Percentiles rank a stretch among this genome's conserved stretches.
phyloP scores from a whole-genome alignment of 1,140 invertebrate species.

The Rhopalosiphum maidis region DNA sequence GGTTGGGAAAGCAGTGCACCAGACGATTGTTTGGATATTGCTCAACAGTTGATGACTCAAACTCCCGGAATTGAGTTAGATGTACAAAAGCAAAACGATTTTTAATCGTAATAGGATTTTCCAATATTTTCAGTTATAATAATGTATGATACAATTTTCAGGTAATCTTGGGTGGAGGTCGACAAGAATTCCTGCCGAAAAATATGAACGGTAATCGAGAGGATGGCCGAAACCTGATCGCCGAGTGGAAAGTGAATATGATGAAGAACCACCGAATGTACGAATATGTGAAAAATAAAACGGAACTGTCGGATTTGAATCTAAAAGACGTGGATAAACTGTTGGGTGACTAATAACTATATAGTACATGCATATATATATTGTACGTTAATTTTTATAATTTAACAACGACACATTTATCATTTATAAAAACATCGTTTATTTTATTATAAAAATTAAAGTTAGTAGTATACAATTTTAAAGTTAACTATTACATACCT shows the following conservation, averaged over 20 bases:
- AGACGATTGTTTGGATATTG: constrained; percentile 67
- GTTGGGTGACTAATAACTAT: neutral
- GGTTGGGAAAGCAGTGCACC: constrained; percentile 69
- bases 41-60: constrained; percentile 69
- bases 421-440: neutral
- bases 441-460: neutral
- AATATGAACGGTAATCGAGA: constrained; percentile 62
- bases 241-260: constrained; percentile 65
- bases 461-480: neutral
- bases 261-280: neutral
- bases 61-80: constrained; percentile 69
- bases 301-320: constrained; percentile 30
- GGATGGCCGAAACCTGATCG: constrained; percentile 68
- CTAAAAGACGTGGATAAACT: constrained; percentile 39
- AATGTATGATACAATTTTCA: neutral
- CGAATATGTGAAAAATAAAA: constrained; percentile 49
- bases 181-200: constrained; percentile 67
- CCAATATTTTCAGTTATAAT: neutral
- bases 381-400: neutral
- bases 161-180: constrained; percentile 67
- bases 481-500: neutral
- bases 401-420: neutral
- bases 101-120: neutral
- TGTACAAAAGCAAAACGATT: constrained; percentile 61
- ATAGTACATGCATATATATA: neutral